Evolutionary conservation across 2,113 vertebrate genomes (phyloP).

Genomic region (Chaetorhynchus papuensis): DNA sequence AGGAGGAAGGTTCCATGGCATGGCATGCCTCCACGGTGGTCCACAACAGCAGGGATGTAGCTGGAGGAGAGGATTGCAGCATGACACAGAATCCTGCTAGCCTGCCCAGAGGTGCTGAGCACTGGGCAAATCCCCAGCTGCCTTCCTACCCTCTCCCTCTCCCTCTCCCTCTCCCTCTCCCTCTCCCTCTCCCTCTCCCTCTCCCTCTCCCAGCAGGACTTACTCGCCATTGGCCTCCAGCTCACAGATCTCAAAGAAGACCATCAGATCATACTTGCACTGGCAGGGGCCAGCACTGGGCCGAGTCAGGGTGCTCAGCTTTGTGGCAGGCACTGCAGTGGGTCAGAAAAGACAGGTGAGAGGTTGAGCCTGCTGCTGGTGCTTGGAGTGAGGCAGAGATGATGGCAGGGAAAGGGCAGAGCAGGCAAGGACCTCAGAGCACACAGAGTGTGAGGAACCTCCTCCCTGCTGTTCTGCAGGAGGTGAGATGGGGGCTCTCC

Average conservation of each 20-base stretch:
- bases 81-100: neutral
- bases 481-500: neutral
- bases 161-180: no score
- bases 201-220: conserved; percentile 54
- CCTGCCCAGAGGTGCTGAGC: neutral
- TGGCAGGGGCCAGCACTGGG: conserved; percentile 87
- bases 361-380: neutral
- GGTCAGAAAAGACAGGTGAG: neutral
- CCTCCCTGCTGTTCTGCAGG: conserved; percentile 61
- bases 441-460: neutral
- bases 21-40: conserved; percentile 93
- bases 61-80: conserved; percentile 63
- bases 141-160: neutral
- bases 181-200: no score
- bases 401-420: neutral
- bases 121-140: accelerated
- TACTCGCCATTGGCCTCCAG: conserved; percentile 97
- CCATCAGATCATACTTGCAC: conserved; percentile 95
- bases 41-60: conserved; percentile 93
- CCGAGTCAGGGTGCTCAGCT: conserved; percentile 85
- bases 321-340: conserved; percentile 90
- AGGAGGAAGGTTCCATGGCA: conserved; percentile 95
- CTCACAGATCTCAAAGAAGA: conserved; percentile 98
- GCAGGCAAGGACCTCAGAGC: neutral
- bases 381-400: neutral